These are phyloP conservation scores for Colostygia pectinataria DNA, from an alignment of 2,888 invertebrate genomes.

Conservation along the genomic window DNA sequence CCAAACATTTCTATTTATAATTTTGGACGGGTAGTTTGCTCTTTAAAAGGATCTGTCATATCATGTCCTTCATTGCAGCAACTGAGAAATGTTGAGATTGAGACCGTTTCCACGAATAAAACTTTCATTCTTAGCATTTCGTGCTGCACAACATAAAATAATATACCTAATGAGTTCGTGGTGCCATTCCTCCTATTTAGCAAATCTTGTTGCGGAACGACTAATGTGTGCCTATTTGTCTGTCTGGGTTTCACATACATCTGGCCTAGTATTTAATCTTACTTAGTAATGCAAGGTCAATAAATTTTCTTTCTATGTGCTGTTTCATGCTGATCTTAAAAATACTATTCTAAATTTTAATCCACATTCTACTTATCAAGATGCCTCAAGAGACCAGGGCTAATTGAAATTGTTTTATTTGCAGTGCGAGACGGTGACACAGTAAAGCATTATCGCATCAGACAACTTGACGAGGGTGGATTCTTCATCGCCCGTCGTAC, in stretches of 20 bases:
- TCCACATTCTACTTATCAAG: not conserved
- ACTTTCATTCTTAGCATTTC: conserved; percentile 38
- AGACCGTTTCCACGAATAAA: conserved; percentile 35
- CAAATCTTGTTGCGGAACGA: conserved; percentile 29
- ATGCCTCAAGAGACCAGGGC: not conserved
- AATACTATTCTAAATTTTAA: not conserved
- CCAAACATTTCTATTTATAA: no score
- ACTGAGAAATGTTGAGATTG: conserved; percentile 14
- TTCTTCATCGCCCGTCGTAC: conserved; percentile 99
- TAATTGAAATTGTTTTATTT: conserved; percentile 46
- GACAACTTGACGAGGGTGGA: conserved; percentile 99
- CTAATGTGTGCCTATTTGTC: conserved; percentile 31
- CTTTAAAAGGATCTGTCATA: conserved; percentile 20
- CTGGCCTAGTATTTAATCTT: conserved; percentile 3
- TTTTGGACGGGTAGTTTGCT: no score
- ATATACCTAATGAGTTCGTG: conserved; percentile 31
- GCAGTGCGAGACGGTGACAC: conserved; percentile 99
- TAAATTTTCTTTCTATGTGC: not conserved
- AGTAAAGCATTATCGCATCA: conserved; percentile 99
- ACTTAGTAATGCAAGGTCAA: conserved; percentile 4
- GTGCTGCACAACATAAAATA: conserved; percentile 27
- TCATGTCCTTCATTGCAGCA: conserved; percentile 31
- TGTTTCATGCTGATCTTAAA: not conserved
- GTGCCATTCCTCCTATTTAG: conserved; percentile 26
- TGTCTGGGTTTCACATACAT: conserved; percentile 19